Base-by-base conservation (phyloP, 2,888 invertebrate genomes). In the Calliphora vomitoria region DNA sequence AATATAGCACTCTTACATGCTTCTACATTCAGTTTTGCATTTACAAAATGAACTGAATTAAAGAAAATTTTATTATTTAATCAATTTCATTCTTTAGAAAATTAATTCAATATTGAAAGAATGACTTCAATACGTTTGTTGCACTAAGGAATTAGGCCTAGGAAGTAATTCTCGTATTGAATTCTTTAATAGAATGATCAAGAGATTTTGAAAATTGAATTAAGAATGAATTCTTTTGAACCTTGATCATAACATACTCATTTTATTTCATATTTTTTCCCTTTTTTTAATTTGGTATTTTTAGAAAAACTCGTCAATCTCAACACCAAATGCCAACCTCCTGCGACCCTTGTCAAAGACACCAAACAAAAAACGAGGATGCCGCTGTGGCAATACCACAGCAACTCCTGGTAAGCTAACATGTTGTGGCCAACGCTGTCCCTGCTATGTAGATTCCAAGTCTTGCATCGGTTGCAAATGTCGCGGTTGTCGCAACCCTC, bases 341-440 rank as follows among this genome's bases (percentile, higher is more conserved):
- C 81, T 89, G 62, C 79, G 89, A 5, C 88, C 89, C 81, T 78
- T 89, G 68, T 85, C 88, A 25, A 90, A 90, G 68, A 87, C 88
- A 58, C 90, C 89, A 62, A 93, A 94, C 88, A 95, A 96, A 90
- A 95, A 96, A 90, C 95, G 96, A 94, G 97, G 97, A 15, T 98
- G 98, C 92, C 95, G 98, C 85, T 98, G 98, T 94, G 98, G 98
- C 4, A 97, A 97, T 94, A 97, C 98, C 0, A 97, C 98, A 0
- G 96, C 97, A 0, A 96, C 96, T 20, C 98, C 98, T 0, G 98
- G 98, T 5, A 98, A 97, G 93, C 94, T 98, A 62, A 98, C 98
- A 0, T 99, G 98, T 92, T 98, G 98, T 91, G 98, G 98, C 0
- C 98, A 98, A 92, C 94, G 98, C 88, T 99, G 98, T 94, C 98